Base-by-base conservation (phyloP, 2,113 vertebrate species). In the Mormyrus lacerda region DNA sequence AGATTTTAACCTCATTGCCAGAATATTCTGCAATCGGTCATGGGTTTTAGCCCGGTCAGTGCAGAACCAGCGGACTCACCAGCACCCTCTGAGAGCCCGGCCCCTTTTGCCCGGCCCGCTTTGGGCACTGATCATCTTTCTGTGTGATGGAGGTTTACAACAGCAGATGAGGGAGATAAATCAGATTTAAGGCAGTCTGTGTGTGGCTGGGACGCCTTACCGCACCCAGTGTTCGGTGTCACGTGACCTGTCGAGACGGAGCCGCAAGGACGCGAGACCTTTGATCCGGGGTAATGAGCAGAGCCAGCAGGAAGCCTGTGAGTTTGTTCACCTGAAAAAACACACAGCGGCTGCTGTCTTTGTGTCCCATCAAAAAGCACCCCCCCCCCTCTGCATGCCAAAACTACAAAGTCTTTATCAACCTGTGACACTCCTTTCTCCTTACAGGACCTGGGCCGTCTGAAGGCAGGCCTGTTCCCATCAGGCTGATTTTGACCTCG, bases 271-370 rank as follows among this genome's bases (percentile, higher is more conserved):
- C 53, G 82, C 45, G 2, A 39, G 51, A 47, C 84, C 91, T 93
- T 92, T 92, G 92, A 93, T 92, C 91, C 89, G 47, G 85, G 91
- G 89, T 92, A 92, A 92, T 92, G 89, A 93, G 91, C 90, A 91
- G 15, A 85, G 89, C 91, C 91, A 91, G 91, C 91, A 92, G 93
- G 92, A 87, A 88, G 91, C 90, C 91, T 90, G 91, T 58, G 88
- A 91, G 90, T 91, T 92, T 90, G 91, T 90, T 90, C 92, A 93
- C 91, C 91, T 93, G 91, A 92, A 92, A 92, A 88, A 92, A 93
- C 93, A 92, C 47, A 47, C 55, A 90, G 84, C 44, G 45, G 48
- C 27, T 42, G n/a, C 55, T 19, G 53, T 79, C 50, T 79, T 15
- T 82, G 39, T 24, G 65, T 79, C 35, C 21, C 65, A 87, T 69